Percentiles rank a stretch among this genome's conserved stretches.
These are phyloP conservation scores for Danio aesculapii DNA, from an alignment of 2,797 vertebrate species.

Conservation along the genomic window DNA sequence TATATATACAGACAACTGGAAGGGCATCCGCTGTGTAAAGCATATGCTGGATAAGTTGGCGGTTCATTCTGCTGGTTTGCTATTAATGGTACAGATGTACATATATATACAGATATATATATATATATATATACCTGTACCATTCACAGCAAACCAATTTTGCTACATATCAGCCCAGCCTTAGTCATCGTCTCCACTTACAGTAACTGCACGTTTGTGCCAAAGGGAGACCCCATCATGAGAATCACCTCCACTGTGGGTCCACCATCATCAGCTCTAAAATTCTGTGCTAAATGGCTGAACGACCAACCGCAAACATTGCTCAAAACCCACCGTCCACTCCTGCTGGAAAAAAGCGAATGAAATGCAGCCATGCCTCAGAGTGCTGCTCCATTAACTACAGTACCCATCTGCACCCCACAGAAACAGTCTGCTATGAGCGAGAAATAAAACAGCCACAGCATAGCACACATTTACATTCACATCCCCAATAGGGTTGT, in stretches of 20 bases:
- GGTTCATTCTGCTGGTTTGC: no score
- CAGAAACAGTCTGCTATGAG: slow-evolving; percentile 47
- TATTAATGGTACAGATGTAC: no score
- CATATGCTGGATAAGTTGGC: no score
- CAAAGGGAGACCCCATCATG: slow-evolving; percentile 74
- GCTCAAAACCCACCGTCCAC: slow-evolving; percentile 72
- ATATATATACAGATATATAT: no score
- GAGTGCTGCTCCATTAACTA: slow-evolving; percentile 61
- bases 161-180: neutral
- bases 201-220: slow-evolving; percentile 71
- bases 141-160: no score
- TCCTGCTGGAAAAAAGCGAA: slow-evolving; percentile 60
- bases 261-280: slow-evolving; percentile 75
- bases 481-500: slow-evolving; percentile 50
- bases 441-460: slow-evolving; percentile 52
- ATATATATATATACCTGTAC: no score
- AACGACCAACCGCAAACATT: slow-evolving; percentile 68
- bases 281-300: slow-evolving; percentile 68
- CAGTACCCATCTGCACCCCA: slow-evolving; percentile 55
- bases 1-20: no score
- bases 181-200: neutral
- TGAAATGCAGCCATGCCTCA: slow-evolving; percentile 55
- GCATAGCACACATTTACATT: slow-evolving; percentile 44
- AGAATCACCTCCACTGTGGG: slow-evolving; percentile 70
- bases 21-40: no score